Percentiles rank a stretch among this genome's conserved stretches.
Evolutionary conservation across 2,113 vertebrate species (phyloP).

Genomic region (Sceloporus undulatus): DNA sequence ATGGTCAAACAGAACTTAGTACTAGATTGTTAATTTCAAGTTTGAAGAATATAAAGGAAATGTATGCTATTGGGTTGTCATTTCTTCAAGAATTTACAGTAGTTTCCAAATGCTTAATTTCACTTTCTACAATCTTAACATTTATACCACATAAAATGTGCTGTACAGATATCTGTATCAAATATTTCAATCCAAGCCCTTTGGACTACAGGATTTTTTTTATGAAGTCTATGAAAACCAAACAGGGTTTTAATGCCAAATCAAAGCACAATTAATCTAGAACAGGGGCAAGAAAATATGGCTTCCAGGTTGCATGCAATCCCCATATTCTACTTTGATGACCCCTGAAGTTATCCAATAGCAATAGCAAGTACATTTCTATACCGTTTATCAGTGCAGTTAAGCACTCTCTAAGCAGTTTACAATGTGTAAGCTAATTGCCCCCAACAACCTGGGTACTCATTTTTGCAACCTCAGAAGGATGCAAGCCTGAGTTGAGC

Average conservation of each 20-base stretch:
- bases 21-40: not conserved
- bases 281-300: too few species aligned
- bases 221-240: not conserved
- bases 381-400: too few species aligned
- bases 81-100: not conserved
- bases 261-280: too few species aligned
- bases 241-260: not conserved
- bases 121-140: not conserved
- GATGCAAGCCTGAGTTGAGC: too few species aligned
- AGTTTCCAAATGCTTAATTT: not conserved
- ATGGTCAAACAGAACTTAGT: not conserved
- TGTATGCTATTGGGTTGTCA: not conserved
- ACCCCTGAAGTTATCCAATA: too few species aligned
- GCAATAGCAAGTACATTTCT: too few species aligned
- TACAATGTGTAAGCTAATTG: too few species aligned
- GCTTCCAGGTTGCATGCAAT: too few species aligned
- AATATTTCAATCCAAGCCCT: conserved; percentile 7
- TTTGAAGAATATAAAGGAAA: not conserved
- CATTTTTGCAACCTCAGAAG: too few species aligned
- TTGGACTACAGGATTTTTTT: not conserved
- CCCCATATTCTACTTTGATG: too few species aligned
- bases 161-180: not conserved
- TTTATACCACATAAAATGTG: not conserved
- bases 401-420: too few species aligned
- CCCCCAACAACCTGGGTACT: too few species aligned